Percentiles rank a stretch among this genome's conserved stretches.
These are phyloP conservation scores for Hedya salicella DNA, from an alignment of 2,888 invertebrate genomes.

Conservation along the genomic window DNA sequence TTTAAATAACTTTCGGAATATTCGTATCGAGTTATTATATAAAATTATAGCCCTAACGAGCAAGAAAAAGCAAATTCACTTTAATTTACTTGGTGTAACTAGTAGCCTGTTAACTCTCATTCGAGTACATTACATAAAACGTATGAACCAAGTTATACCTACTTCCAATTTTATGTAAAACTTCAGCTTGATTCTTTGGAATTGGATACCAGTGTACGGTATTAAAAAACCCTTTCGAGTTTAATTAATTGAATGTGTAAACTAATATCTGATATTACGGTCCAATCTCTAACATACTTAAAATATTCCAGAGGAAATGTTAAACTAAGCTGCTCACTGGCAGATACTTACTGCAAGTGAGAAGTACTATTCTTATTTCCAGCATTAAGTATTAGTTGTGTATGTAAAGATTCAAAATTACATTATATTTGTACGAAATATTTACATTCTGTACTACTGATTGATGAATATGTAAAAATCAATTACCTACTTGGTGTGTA, in stretches of 20 bases:
- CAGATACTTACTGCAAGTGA: background rate
- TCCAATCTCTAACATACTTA: background rate
- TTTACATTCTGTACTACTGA: slow-evolving; percentile 75
- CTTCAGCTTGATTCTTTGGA: background rate
- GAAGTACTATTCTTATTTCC: slow-evolving; percentile 65
- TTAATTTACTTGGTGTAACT: background rate
- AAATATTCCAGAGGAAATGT: background rate
- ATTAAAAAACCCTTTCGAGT: background rate
- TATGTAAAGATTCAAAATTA: slow-evolving; percentile 75
- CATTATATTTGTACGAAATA: slow-evolving; percentile 82
- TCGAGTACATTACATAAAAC: background rate
- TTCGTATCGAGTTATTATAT: background rate
- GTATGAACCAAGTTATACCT: background rate
- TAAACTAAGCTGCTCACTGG: slow-evolving; percentile 12
- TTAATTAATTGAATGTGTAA: background rate
- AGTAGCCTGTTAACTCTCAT: slow-evolving; percentile 20
- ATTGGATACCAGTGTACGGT: too few relatives aligned
- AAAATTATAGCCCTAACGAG: too few relatives aligned
- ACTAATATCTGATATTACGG: background rate
- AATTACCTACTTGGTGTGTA: slow-evolving; percentile 71
- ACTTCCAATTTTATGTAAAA: background rate
- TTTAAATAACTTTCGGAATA: background rate
- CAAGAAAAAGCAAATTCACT: too few relatives aligned
- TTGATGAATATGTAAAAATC: slow-evolving; percentile 81
- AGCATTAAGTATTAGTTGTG: slow-evolving; percentile 66